Percentiles rank a stretch among this genome's conserved stretches.
phyloP scores from a whole-genome alignment of 1,140 invertebrate species.

The Chlorops oryzae region DNA sequence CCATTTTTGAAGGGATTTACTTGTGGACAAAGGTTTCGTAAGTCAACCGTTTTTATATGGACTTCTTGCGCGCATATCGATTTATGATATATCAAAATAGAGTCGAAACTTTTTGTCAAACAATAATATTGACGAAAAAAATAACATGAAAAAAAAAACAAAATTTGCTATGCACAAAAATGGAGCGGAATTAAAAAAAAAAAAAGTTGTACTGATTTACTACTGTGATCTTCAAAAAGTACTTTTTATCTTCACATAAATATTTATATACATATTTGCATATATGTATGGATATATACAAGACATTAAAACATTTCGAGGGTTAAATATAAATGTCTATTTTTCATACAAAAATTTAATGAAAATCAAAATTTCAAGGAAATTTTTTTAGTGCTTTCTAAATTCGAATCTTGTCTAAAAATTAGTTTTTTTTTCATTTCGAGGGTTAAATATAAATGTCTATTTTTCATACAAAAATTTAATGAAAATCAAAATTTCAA shows the following conservation, averaged over 20 bases:
- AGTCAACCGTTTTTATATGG: not conserved
- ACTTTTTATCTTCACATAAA: not conserved
- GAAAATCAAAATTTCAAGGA: not conserved
- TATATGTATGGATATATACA: not conserved
- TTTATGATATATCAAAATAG: not conserved
- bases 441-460: no score
- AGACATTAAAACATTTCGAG: not conserved
- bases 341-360: not conserved
- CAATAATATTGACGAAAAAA: not conserved
- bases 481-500: no score
- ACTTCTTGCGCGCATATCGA: not conserved
- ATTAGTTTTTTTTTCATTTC: no score
- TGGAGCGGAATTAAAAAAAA: constrained; percentile 14
- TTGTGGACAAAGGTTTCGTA: not conserved
- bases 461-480: no score
- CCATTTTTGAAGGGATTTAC: not conserved
- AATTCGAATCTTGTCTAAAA: no score
- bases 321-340: not conserved
- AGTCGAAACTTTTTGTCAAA: not conserved
- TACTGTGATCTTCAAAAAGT: constrained; percentile 13
- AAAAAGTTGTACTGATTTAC: constrained; percentile 20
- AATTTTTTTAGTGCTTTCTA: no score
- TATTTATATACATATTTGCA: not conserved
- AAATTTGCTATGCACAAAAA: constrained; percentile 4
- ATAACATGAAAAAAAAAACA: not conserved